Conservation (phyloP, 2,113 vertebrate species). For the Ptilorrhoa leucosticta region DNA sequence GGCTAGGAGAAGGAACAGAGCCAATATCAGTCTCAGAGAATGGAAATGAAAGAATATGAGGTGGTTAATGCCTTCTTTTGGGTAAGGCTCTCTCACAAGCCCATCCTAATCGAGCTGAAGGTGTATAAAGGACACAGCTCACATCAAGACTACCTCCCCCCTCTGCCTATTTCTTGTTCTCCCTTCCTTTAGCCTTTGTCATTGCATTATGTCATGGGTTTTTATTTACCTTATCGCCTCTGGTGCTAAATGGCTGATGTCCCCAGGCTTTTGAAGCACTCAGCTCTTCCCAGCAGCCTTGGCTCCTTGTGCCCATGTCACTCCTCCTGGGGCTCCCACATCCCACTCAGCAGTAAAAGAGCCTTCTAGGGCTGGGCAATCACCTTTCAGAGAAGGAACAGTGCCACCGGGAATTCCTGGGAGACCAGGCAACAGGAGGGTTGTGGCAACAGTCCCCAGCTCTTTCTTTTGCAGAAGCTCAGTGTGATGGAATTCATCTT, state of each 20-base stretch:
- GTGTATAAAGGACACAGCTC: background rate
- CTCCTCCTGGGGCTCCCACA: accelerated
- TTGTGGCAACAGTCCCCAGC: background rate
- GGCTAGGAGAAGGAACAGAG: background rate
- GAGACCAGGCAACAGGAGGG: background rate
- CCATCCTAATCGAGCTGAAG: background rate
- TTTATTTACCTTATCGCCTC: background rate
- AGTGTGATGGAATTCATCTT: background rate
- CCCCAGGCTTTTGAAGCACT: background rate
- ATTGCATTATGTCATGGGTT: background rate
- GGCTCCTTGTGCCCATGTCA: background rate
- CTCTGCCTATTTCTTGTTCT: background rate
- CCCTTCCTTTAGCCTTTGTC: background rate
- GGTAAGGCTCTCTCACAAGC: background rate
- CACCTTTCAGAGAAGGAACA: background rate
- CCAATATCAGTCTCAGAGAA: background rate
- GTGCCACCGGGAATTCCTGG: background rate
- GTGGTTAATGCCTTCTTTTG: background rate
- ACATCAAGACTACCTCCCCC: background rate
- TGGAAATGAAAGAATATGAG: background rate
- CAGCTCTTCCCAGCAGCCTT: background rate
- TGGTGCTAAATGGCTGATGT: background rate
- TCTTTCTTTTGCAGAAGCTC: background rate
- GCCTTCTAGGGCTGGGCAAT: background rate
- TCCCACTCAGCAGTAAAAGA: background rate